Percentiles rank a stretch among this genome's conserved stretches.
Evolutionary conservation across 2,113 vertebrate genomes (phyloP).

Genomic region (Ornithorhynchus anatinus): DNA sequence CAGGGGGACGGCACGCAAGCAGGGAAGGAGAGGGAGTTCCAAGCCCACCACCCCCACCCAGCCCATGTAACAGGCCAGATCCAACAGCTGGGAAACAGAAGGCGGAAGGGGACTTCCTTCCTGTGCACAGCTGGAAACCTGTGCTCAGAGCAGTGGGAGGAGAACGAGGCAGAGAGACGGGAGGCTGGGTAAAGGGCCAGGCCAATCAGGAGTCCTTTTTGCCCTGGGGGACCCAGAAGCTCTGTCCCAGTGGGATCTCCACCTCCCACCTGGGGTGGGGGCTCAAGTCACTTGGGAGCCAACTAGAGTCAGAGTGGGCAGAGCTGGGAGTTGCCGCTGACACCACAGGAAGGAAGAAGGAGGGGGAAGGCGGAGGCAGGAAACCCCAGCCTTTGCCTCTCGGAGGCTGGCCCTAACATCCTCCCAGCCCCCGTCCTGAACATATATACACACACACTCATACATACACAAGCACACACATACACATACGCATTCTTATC

Average conservation of each 20-base stretch:
- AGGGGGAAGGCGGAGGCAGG: neutral
- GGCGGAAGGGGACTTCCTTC: conserved; percentile 54
- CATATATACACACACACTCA: no score
- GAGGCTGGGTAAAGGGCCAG: neutral
- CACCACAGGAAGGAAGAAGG: conserved; percentile 45
- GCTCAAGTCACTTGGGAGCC: neutral
- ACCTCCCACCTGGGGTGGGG: neutral
- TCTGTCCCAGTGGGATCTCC: neutral
- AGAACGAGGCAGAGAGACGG: neutral
- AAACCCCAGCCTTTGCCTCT: conserved; percentile 47
- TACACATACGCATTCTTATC: no score
- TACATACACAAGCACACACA: no score
- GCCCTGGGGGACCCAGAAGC: neutral
- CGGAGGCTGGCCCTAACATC: conserved; percentile 5
- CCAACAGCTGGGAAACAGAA: conserved; percentile 41
- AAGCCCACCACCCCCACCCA: no score
- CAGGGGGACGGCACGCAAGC: no score
- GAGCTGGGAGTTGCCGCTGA: conserved; percentile 9
- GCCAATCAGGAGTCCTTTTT: neutral
- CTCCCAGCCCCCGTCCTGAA: no score
- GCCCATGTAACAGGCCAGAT: no score
- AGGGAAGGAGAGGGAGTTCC: neutral
- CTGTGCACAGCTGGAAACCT: conserved; percentile 15
- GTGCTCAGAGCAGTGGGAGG: neutral
- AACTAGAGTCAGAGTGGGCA: neutral